These are phyloP conservation scores for Ephestia elutella DNA, from an alignment of 1,140 invertebrate species.

Conservation along the genomic window DNA sequence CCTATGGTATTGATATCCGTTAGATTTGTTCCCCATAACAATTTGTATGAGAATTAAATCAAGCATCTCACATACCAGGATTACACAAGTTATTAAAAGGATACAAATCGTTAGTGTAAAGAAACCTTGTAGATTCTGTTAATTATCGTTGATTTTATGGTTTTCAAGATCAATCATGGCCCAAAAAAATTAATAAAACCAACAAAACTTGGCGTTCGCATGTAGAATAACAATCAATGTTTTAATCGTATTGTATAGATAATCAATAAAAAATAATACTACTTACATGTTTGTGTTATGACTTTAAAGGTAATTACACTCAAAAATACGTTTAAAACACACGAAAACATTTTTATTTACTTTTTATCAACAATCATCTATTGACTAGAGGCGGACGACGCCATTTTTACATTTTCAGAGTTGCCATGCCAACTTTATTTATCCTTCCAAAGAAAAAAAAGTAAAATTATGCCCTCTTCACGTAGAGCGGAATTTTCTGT, in stretches of 20 bases:
- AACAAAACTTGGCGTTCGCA: neutral
- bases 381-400: slow-evolving; percentile 53
- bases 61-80: neutral
- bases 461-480: too few species aligned
- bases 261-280: slow-evolving; percentile 7
- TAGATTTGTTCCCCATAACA: slow-evolving; percentile 13
- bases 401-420: slow-evolving; percentile 34
- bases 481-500: too few species aligned
- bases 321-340: slow-evolving; percentile 38
- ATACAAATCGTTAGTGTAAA: neutral
- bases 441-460: too few species aligned
- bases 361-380: slow-evolving; percentile 44
- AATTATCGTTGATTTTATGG: neutral
- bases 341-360: slow-evolving; percentile 65
- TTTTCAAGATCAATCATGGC: neutral
- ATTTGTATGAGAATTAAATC: slow-evolving; percentile 3
- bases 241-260: neutral
- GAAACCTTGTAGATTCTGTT: neutral
- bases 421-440: too few species aligned
- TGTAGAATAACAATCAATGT: neutral
- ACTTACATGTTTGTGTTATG: slow-evolving; percentile 50
- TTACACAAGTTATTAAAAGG: neutral
- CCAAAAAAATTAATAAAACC: neutral
- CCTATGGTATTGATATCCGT: slow-evolving; percentile 21
- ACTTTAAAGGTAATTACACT: slow-evolving; percentile 36